A percentile compares a stretch with the other conserved stretches of the same genome.
Conservation (phyloP, 2,888 invertebrate genomes). For the Deilephila porcellus region DNA sequence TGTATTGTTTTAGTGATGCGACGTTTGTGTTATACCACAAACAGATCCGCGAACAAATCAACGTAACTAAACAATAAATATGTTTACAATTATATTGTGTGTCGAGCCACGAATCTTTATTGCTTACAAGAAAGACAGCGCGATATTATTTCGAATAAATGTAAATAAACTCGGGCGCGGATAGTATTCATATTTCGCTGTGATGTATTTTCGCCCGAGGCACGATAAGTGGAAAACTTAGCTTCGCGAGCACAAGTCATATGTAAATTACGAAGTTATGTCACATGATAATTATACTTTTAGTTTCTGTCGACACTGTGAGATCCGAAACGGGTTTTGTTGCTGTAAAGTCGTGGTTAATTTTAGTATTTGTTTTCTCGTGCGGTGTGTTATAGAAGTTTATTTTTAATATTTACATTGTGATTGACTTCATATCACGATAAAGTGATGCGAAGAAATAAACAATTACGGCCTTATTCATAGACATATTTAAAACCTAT, state of each 20-base stretch:
- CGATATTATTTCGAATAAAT: constrained; percentile 25
- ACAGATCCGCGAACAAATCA: too few species aligned
- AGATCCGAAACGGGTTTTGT: background rate
- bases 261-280: constrained; percentile 23
- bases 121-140: constrained; percentile 22
- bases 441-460: too few species aligned
- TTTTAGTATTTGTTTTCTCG: background rate
- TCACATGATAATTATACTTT: constrained; percentile 22
- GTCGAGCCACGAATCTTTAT: constrained; percentile 15
- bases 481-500: too few species aligned
- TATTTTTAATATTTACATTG: background rate
- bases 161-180: constrained; percentile 15
- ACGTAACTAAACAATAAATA: background rate
- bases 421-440: background rate
- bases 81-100: constrained; percentile 16
- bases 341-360: background rate
- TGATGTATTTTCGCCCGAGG: constrained; percentile 26
- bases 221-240: constrained; percentile 26
- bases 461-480: background rate
- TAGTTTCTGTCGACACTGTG: constrained; percentile 9
- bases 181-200: constrained; percentile 19
- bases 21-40: too few species aligned
- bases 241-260: constrained; percentile 18
- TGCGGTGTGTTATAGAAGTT: background rate
- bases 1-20: too few species aligned